Conservation (phyloP, 2,113 vertebrate species). For the Capreolus pygargus region DNA sequence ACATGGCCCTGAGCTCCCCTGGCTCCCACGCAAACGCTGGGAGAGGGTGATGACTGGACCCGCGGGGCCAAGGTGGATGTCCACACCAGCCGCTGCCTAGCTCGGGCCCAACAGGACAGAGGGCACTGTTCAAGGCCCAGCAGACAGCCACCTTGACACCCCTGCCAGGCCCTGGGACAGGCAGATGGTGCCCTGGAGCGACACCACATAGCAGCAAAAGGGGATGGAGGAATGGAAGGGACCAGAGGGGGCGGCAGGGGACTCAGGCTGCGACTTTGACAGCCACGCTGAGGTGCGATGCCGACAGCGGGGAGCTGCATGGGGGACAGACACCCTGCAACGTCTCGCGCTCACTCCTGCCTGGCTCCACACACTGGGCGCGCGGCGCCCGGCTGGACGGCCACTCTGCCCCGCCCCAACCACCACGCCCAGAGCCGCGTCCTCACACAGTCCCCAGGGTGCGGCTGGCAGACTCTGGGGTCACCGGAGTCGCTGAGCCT, state of each 20-base stretch:
- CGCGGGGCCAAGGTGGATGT: rapidly evolving
- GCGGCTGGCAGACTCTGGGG: too few species aligned
- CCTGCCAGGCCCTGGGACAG: rapidly evolving
- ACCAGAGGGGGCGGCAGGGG: rapidly evolving
- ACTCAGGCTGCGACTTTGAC: not conserved
- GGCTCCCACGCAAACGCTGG: rapidly evolving
- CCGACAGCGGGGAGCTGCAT: not conserved
- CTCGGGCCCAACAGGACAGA: not conserved
- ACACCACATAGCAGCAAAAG: rapidly evolving
- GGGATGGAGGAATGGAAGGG: rapidly evolving
- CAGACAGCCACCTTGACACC: rapidly evolving
- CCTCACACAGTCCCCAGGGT: rapidly evolving
- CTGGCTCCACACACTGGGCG: not conserved
- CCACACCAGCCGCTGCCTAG: not conserved
- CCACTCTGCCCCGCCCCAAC: too few species aligned
- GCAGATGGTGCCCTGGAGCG: rapidly evolving
- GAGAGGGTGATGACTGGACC: rapidly evolving
- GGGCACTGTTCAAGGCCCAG: not conserved
- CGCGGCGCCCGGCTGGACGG: not conserved
- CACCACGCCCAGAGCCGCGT: not conserved
- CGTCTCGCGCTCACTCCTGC: rapidly evolving
- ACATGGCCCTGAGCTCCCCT: not conserved
- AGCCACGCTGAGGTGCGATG: rapidly evolving
- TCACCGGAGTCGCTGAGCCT: not conserved
- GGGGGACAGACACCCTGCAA: rapidly evolving